Percentiles rank a stretch among this genome's conserved stretches.
Conservation (phyloP, 2,797 vertebrate species). For the Pygocentrus nattereri region DNA sequence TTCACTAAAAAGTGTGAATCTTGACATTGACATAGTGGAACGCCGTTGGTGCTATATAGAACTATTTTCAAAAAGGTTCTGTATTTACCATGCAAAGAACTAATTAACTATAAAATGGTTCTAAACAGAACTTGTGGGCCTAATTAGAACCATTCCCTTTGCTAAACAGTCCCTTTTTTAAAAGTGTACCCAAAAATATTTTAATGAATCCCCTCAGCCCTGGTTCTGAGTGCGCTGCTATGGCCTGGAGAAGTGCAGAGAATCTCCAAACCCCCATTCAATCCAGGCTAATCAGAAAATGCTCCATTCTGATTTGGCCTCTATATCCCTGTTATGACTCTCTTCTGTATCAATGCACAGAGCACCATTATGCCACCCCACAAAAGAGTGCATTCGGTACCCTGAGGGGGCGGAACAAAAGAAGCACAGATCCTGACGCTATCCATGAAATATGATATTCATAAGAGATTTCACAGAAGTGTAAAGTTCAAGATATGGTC, state of each 20-base stretch:
- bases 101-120: too few species aligned
- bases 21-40: too few species aligned
- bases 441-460: slow-evolving; percentile 16
- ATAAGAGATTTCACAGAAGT: slow-evolving; percentile 8
- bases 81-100: too few species aligned
- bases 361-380: slow-evolving; percentile 22
- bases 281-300: neutral
- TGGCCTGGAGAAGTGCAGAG: neutral
- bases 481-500: slow-evolving; percentile 12
- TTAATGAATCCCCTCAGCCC: too few species aligned
- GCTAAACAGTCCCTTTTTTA: too few species aligned
- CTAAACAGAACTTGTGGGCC: too few species aligned
- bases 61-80: too few species aligned
- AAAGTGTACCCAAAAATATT: too few species aligned
- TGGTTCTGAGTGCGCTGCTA: neutral
- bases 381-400: slow-evolving; percentile 5
- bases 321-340: slow-evolving; percentile 19
- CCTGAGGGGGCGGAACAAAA: slow-evolving; percentile 25
- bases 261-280: slow-evolving; percentile 1
- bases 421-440: slow-evolving; percentile 1
- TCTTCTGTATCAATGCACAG: slow-evolving; percentile 21
- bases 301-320: neutral
- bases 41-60: too few species aligned
- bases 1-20: too few species aligned
- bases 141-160: too few species aligned